Percentiles rank a stretch among this genome's conserved stretches.
phyloP scores from a whole-genome alignment of 1,140 invertebrate species.

The Aphidius gifuensis region DNA sequence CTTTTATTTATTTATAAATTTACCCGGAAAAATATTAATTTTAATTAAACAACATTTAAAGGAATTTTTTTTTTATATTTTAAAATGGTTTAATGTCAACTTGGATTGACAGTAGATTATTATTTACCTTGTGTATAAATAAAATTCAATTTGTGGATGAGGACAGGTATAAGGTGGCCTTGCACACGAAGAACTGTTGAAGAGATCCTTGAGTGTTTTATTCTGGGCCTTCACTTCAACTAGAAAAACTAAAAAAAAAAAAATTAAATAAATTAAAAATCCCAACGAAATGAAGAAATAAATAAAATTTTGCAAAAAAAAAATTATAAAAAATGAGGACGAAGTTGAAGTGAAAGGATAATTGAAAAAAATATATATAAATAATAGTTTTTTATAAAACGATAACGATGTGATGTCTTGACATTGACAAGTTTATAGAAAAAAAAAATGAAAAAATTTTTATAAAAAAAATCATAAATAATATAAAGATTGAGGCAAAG shows the following conservation, averaged over 20 bases:
- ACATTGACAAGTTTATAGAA: constrained; percentile 10
- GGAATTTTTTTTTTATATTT: not conserved
- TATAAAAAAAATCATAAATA: constrained; percentile 13
- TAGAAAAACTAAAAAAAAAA: constrained; percentile 25
- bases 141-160: constrained; percentile 78
- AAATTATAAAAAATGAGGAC: not conserved
- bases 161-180: constrained; percentile 75
- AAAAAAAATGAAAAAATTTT: constrained; percentile 7
- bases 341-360: too few species aligned
- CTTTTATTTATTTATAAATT: too few species aligned
- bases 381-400: not conserved
- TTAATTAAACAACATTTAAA: not conserved
- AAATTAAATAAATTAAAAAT: not conserved
- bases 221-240: constrained; percentile 44
- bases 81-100: constrained; percentile 2
- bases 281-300: not conserved
- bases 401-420: not conserved
- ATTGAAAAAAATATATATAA: constrained; percentile 7
- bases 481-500: constrained; percentile 24
- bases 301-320: not conserved
- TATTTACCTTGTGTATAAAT: constrained; percentile 73
- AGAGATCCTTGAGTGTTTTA: constrained; percentile 64
- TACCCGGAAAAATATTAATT: too few species aligned
- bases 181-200: constrained; percentile 78
- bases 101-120: not conserved